Evolutionary conservation across 2,797 vertebrate genomes (phyloP).

Genomic region (Rhynchotus rufescens): DNA sequence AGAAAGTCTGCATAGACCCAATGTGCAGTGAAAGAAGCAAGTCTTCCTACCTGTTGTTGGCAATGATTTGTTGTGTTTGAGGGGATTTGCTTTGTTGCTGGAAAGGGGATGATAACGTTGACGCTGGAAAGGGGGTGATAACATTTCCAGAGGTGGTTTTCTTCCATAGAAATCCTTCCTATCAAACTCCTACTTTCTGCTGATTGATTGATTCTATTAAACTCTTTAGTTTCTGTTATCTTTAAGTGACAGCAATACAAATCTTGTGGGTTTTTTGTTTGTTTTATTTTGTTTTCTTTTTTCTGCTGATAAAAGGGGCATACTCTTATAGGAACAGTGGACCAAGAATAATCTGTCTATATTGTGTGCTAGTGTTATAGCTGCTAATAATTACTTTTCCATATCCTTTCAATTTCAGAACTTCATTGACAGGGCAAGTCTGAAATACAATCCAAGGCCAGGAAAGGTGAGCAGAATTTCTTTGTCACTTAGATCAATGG

Average conservation of each 20-base stretch:
- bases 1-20: background rate
- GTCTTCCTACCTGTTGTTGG: background rate
- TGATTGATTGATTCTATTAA: background rate
- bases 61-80: background rate
- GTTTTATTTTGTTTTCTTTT: background rate
- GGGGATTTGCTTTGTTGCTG: background rate
- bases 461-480: slow-evolving; percentile 82
- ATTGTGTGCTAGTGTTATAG: background rate
- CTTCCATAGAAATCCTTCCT: background rate
- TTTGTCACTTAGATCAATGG: background rate
- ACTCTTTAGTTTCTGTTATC: background rate
- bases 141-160: background rate
- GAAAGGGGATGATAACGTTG: no score
- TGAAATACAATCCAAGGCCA: slow-evolving; percentile 83
- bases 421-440: slow-evolving; percentile 62
- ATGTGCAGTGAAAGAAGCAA: background rate
- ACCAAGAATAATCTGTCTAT: background rate
- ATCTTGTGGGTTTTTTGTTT: background rate
- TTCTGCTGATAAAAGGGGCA: background rate
- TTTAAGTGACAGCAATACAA: background rate
- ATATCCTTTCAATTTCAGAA: slow-evolving; percentile 77
- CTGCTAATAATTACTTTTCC: slow-evolving; percentile 11
- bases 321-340: background rate
- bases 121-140: background rate
- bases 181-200: background rate